Base-by-base conservation (phyloP, 2,888 invertebrate genomes). In the Drosophila picticornis region DNA sequence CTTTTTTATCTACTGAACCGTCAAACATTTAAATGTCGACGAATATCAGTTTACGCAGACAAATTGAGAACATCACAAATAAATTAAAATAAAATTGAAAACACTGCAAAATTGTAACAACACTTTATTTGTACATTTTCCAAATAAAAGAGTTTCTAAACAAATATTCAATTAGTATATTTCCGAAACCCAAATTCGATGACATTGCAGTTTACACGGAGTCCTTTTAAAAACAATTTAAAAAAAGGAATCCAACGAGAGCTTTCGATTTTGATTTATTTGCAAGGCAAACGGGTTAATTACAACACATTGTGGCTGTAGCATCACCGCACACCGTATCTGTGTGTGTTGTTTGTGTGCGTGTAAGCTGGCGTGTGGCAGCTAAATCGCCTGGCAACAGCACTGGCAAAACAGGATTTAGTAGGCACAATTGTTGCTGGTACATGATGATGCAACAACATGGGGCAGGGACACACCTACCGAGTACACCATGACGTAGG, bases 271-370 rank as follows among this genome's bases (percentile, higher is more conserved):
- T 80, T 83, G 81, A 81, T 83, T 81, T 81, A 83, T 81, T 80
- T 83, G 83, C 83, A 80, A 75, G 81, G 74, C 80, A 81, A 83
- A 83, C 80, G 83, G 81, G 81, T 81, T 81, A 81, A 81, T 83
- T 81, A 80, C 81, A 81, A 74, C 74, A 72, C 83, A 83, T 80
- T 81, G 81, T 51, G 71, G 81, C 73, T 38, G 38, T 36, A 63
- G 11, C 50, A 50, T 36, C 72, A 68, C 9, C 58, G 67, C 65
- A 48, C 19, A 60, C 50, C 16, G 16, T 16, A 16, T 25, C 46
- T 43, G 11, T 43, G 43, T 11, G 22, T 43, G 38, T 38, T 13
- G 11, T 22, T 0, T 43, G 13, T 3, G 43, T 46, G 43, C 22
- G 13, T 46, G 22, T 46, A 46, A 25, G 16, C 46, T 25, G 22